Evolutionary conservation across 2,888 invertebrate species (phyloP).

Genomic region (Micropterix aruncella): DNA sequence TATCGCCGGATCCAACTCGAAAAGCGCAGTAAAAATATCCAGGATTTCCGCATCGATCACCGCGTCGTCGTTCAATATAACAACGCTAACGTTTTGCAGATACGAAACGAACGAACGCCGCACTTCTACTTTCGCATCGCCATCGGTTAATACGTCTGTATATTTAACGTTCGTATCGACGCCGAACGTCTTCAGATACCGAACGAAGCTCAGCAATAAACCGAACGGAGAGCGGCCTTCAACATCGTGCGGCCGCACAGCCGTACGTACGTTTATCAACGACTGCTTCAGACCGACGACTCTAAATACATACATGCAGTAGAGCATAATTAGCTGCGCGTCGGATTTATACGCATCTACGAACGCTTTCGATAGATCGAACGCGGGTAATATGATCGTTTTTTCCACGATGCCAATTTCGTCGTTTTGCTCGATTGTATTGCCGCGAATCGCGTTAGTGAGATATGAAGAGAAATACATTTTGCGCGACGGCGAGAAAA

Average conservation of each 20-base stretch:
- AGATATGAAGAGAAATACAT: background rate
- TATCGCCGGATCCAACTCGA: background rate
- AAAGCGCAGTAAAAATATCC: background rate
- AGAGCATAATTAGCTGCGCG: background rate
- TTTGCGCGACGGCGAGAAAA: background rate
- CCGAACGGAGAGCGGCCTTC: background rate
- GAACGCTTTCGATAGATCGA: background rate
- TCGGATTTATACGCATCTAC: background rate
- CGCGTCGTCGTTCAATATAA: background rate
- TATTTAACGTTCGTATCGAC: background rate
- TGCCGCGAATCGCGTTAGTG: background rate
- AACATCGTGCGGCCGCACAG: background rate
- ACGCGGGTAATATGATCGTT: too few species aligned
- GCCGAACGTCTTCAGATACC: background rate
- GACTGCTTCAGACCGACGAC: background rate
- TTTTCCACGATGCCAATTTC: too few species aligned
- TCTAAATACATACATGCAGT: background rate
- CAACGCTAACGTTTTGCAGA: background rate
- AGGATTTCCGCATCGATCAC: background rate
- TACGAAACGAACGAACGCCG: background rate
- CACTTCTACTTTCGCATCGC: background rate
- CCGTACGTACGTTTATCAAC: background rate
- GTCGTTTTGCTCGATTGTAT: too few species aligned
- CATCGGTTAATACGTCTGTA: background rate
- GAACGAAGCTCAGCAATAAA: background rate